phyloP scores from a whole-genome alignment of 2,888 invertebrate genomes.

The Dynastes tityus region DNA sequence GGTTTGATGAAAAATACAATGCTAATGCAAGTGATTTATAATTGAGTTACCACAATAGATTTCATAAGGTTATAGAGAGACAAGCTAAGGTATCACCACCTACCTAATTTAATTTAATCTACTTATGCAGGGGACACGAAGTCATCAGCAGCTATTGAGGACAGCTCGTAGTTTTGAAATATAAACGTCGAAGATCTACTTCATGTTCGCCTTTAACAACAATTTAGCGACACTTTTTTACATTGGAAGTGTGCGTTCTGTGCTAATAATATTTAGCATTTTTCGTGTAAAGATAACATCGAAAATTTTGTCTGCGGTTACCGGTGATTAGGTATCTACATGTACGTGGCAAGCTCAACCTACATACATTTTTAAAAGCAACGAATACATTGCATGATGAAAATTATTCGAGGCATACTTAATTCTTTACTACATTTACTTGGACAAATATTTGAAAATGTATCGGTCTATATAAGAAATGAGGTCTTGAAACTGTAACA shows the following conservation, averaged over 20 bases:
- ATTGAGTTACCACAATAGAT: no score
- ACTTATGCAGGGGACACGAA: no score
- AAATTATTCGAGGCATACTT: conserved; percentile 22
- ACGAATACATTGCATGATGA: conserved; percentile 38
- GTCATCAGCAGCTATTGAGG: no score
- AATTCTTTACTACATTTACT: conserved; percentile 20
- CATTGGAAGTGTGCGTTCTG: not conserved
- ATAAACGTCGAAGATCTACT: no score
- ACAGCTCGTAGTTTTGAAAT: no score
- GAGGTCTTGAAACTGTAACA: conserved; percentile 31
- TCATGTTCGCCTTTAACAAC: no score
- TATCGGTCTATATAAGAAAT: conserved; percentile 21
- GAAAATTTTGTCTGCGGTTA: not conserved
- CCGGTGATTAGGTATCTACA: not conserved
- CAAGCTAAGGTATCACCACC: no score
- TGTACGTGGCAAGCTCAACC: not conserved
- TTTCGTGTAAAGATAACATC: conserved; percentile 11
- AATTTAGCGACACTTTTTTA: not conserved
- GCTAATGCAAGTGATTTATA: no score
- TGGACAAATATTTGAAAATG: conserved; percentile 36
- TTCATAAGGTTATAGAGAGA: no score
- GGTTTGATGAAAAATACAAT: no score
- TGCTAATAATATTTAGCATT: not conserved
- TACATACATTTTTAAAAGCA: conserved; percentile 22
- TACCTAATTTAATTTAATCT: no score